Evolutionary conservation across 2,888 invertebrate species (phyloP), one percentile per base, ranked within the genome.

Genomic region (Dicycla oo): DNA sequence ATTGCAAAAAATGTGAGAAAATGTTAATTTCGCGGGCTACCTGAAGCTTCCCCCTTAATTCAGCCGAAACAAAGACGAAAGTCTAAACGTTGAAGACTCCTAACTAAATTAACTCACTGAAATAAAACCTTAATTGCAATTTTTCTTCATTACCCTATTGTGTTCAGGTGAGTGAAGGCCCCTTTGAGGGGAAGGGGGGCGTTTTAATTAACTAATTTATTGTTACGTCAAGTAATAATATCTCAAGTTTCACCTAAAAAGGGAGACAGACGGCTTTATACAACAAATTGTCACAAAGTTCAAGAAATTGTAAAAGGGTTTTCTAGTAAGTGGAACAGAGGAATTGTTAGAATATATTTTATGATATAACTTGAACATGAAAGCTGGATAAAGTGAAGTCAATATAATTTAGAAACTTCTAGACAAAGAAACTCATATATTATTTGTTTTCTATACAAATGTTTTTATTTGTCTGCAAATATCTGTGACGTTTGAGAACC

Each of bases 81-180:
- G 8, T 58, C 26, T 63, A 51, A 80, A 65, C 38, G 34, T 20
- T 49, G 40, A 60, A 77, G 26, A 56, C 20, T 70, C n/a, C 10
- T 66, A 70, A 62, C 51, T 45, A 66, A 80, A 78, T 83, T 60
- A 78, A 74, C 64, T 75, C 60, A 54, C 58, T 66, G 51, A 82
- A 82, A 69, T 78, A 58, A 70, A 75, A 68, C 56, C 69, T 75
- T 78, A 83, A 85, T 86, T 84, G 68, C 70, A 85, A 82, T 80
- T 84, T 83, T 83, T 85, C 83, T 84, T 84, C 72, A 85, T 84
- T 86, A 84, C 56, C 53, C 66, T 65, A 80, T 85, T 86, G 76
- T 70, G 66, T 86, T 75, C 70, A 67, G 83, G 79, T 81, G 73
- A 83, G 69, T 68, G 69, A 84, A 74, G 67, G 75, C 60, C 68